Conservation (phyloP, 2,797 vertebrate species). For the Micropoecilia bifurca region DNA sequence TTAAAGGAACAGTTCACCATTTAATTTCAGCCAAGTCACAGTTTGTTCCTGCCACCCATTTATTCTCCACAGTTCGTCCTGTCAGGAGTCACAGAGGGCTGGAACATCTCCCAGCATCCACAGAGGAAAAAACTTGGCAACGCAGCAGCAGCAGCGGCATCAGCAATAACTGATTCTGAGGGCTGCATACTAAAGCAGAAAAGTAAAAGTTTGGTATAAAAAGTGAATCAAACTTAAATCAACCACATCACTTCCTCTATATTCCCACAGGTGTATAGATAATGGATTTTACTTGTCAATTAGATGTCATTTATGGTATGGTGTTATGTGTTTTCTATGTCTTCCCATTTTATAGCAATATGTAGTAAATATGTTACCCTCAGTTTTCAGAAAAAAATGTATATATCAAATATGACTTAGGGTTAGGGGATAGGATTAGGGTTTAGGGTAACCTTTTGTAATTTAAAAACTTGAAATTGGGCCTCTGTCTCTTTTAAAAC, state of each 20-base stretch:
- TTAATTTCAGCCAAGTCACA: conserved; percentile 36
- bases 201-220: neutral
- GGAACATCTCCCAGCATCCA: conserved; percentile 32
- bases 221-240: neutral
- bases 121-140: conserved; percentile 4
- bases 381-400: too few species aligned
- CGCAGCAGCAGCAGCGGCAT: neutral
- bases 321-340: too few species aligned
- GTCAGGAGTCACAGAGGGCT: conserved; percentile 7
- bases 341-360: too few species aligned
- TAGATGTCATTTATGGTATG: neutral
- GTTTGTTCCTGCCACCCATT: conserved; percentile 1
- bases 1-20: conserved; percentile 58
- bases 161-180: neutral
- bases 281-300: neutral
- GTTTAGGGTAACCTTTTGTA: too few species aligned
- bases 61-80: conserved; percentile 15
- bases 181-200: neutral
- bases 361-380: too few species aligned
- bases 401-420: too few species aligned
- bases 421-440: too few species aligned
- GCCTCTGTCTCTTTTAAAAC: too few species aligned
- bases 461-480: too few species aligned
- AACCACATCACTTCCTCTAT: neutral
- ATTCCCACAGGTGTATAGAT: neutral